Conservation (phyloP, 2,888 invertebrate genomes). For the Capitulum mitella region DNA sequence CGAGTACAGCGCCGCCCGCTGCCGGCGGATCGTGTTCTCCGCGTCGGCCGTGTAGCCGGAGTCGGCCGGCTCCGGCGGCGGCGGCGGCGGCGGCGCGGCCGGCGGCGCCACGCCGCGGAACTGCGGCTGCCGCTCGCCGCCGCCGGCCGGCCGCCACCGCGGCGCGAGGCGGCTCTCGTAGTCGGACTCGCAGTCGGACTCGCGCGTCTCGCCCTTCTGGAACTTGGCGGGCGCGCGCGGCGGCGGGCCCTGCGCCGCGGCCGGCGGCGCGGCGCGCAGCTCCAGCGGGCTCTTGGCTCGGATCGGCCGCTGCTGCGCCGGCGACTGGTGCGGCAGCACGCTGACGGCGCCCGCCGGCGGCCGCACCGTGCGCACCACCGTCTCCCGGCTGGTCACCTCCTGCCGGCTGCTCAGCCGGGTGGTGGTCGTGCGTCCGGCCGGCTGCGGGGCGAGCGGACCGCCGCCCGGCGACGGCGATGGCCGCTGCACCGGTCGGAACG, state of each 20-base stretch:
- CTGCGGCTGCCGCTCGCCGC: constrained; percentile 52
- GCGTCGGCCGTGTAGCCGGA: constrained; percentile 15
- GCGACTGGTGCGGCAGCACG: constrained; percentile 21
- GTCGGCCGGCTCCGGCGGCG: constrained; percentile 35
- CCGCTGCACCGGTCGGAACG: background rate
- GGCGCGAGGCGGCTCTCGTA: constrained; percentile 52
- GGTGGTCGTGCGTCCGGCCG: background rate
- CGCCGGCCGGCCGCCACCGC: constrained; percentile 57
- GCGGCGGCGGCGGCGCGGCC: constrained; percentile 47
- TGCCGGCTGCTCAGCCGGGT: background rate
- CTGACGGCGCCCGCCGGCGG: background rate
- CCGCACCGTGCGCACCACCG: background rate
- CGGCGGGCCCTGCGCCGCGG: constrained; percentile 43
- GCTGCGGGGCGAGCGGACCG: background rate
- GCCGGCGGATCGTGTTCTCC: background rate
- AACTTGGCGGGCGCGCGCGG: constrained; percentile 60
- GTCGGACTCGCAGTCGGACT: constrained; percentile 66
- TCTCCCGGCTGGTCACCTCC: background rate
- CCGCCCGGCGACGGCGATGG: background rate
- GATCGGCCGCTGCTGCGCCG: background rate
- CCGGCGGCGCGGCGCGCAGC: constrained; percentile 6
- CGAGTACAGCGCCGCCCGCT: background rate
- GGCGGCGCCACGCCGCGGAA: constrained; percentile 53
- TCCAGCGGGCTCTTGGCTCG: constrained; percentile 22
- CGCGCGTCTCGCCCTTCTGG: constrained; percentile 56